A percentile compares a stretch with the other conserved stretches of the same genome.
Conservation (phyloP, 2,888 invertebrate genomes). For the Drosophila flavopinicola region DNA sequence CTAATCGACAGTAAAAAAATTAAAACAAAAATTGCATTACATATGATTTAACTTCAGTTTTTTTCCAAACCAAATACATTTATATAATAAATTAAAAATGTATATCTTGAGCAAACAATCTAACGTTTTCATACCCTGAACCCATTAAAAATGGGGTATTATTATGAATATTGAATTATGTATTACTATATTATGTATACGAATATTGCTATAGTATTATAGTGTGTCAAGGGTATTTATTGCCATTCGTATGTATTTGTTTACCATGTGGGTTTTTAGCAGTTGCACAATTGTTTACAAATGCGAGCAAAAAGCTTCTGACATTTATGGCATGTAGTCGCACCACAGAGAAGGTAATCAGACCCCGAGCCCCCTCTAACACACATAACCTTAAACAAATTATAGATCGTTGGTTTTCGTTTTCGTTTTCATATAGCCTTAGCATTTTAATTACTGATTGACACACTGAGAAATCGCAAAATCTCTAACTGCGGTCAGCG, state of each 20-base stretch:
- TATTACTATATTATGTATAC: too few species aligned
- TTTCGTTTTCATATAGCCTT: conserved; percentile 6
- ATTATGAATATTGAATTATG: too few species aligned
- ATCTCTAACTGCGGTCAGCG: neutral
- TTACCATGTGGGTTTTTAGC: neutral
- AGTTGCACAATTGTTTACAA: neutral
- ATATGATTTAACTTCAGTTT: too few species aligned
- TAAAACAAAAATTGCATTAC: too few species aligned
- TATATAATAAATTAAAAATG: too few species aligned
- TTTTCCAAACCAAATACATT: too few species aligned
- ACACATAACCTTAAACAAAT: neutral
- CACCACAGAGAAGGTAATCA: neutral
- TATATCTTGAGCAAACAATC: too few species aligned
- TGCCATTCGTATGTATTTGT: neutral
- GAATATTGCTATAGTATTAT: too few species aligned
- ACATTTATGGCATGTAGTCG: neutral
- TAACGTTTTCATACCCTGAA: too few species aligned
- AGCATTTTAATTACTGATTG: conserved; percentile 10
- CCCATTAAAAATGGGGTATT: too few species aligned
- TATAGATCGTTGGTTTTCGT: neutral
- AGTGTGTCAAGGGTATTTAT: too few species aligned
- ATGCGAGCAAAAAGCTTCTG: neutral
- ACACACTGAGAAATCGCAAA: neutral
- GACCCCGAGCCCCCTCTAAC: neutral
- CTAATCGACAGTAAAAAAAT: too few species aligned